Base-by-base conservation (phyloP, 2,888 invertebrate genomes). In the Temnothorax unifasciatus region DNA sequence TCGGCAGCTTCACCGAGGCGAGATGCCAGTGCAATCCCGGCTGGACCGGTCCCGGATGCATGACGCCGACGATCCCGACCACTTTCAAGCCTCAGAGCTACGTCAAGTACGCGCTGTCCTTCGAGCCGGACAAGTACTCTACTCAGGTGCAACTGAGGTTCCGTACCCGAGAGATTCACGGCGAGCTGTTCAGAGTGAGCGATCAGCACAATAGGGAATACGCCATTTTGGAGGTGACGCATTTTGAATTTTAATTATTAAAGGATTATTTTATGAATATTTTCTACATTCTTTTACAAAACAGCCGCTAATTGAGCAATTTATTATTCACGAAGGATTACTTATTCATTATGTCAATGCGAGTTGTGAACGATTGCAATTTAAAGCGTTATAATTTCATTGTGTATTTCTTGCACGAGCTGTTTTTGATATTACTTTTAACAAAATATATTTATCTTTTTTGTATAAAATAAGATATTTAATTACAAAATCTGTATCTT, bases 1-100 rank as follows among this genome's bases (percentile, higher is more conserved):
- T 98, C 18, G 99, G 98, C 11, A 98, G 98, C 92, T 97, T 98
- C 92, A 97, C 97, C 41, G 98, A 98, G 94, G 98, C 98, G 0
- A 96, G 97, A 86, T 99, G 99, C 94, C 98, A 98, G 91, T 99
- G 99, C 93, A 97, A 97, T 90, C 99, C 99, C 0, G 99, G 99
- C 13, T 99, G 98, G 97, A 98, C 98, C 0, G 99, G 99, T 11
- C 98, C 98, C 0, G 97, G 97, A 0, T 98, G 98, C 93, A 97
- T 97, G 92, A 96, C 97, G 64, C 97, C 97, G 74, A 99, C 98
- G 0, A 97, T 97, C 68, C 98, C 98, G 0, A 98, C 98, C 0
- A 99, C 99, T 86, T 99, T 99, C 95, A 97, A 98, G 93, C 97
- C 97, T 0, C 98, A 98, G 94, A 99, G 99, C 89, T 99, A 99